Percentiles rank a stretch among this genome's conserved stretches.
phyloP scores from a whole-genome alignment of 2,113 vertebrate genomes.

The Notarius lentiginosus region DNA sequence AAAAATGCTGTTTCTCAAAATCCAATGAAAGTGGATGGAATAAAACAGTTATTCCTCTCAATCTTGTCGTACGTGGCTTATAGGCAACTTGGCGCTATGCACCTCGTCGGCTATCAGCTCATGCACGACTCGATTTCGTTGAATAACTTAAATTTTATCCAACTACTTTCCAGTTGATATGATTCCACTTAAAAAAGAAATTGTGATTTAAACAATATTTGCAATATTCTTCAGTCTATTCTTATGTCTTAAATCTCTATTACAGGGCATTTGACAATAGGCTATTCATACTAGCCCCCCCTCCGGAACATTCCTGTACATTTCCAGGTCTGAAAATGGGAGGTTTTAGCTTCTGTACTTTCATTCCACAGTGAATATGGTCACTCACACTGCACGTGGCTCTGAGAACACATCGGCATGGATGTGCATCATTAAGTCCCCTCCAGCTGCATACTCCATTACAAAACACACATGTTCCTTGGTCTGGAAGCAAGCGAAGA shows the following conservation, averaged over 20 bases:
- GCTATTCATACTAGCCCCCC: background rate
- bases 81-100: too few relatives aligned
- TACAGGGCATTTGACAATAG: background rate
- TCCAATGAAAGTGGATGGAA: too few relatives aligned
- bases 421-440: slow-evolving; percentile 99
- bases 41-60: too few relatives aligned
- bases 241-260: background rate
- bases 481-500: slow-evolving; percentile 99
- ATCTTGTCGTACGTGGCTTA: too few relatives aligned
- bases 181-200: background rate
- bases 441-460: slow-evolving; percentile 99
- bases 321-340: background rate
- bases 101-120: too few relatives aligned
- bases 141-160: background rate
- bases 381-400: slow-evolving; percentile 93
- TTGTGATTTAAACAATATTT: background rate
- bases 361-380: background rate
- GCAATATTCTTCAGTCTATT: too few relatives aligned
- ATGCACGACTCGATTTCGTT: too few relatives aligned
- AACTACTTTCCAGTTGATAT: background rate
- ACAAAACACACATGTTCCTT: slow-evolving; percentile 98
- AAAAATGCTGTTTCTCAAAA: too few relatives aligned
- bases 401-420: slow-evolving; percentile 98
- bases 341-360: background rate
- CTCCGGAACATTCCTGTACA: background rate